phyloP scores from a whole-genome alignment of 2,797 vertebrate species.

The Streptopelia turtur region DNA sequence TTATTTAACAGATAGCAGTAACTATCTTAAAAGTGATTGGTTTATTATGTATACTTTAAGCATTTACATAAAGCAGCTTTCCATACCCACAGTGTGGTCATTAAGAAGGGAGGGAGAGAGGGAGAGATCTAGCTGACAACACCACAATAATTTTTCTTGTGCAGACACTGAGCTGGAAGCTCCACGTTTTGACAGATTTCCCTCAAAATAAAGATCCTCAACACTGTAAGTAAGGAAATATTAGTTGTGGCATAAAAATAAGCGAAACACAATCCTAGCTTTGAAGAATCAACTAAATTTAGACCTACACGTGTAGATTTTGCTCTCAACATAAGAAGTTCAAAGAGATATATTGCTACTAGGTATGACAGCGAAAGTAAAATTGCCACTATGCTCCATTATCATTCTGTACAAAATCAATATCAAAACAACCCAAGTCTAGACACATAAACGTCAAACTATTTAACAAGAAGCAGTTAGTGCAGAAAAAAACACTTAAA shows the following conservation, averaged over 20 bases:
- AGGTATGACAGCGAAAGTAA: slow-evolving; percentile 53
- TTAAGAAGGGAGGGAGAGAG: not conserved
- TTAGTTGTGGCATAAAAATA: not conserved
- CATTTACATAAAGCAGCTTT: slow-evolving; percentile 14
- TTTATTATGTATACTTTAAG: slow-evolving; percentile 22
- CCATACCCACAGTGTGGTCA: not conserved
- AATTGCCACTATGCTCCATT: slow-evolving; percentile 66
- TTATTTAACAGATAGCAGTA: slow-evolving; percentile 40
- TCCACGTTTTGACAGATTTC: not conserved
- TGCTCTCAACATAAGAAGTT: slow-evolving; percentile 13
- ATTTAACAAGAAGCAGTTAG: slow-evolving; percentile 82
- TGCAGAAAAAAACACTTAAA: slow-evolving; percentile 87
- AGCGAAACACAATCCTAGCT: not conserved
- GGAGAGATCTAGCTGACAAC: not conserved
- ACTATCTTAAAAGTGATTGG: slow-evolving; percentile 20
- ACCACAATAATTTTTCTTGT: not conserved
- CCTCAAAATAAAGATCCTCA: not conserved
- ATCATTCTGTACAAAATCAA: slow-evolving; percentile 79
- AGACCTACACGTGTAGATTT: slow-evolving; percentile 2
- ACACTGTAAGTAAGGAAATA: not conserved
- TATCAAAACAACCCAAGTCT: slow-evolving; percentile 78
- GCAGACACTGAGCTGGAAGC: not conserved
- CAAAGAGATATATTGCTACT: slow-evolving; percentile 58
- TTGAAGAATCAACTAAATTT: not conserved
- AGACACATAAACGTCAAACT: slow-evolving; percentile 82